Base-by-base conservation (phyloP, 2,888 invertebrate genomes). In the Polyommatus icarus region DNA sequence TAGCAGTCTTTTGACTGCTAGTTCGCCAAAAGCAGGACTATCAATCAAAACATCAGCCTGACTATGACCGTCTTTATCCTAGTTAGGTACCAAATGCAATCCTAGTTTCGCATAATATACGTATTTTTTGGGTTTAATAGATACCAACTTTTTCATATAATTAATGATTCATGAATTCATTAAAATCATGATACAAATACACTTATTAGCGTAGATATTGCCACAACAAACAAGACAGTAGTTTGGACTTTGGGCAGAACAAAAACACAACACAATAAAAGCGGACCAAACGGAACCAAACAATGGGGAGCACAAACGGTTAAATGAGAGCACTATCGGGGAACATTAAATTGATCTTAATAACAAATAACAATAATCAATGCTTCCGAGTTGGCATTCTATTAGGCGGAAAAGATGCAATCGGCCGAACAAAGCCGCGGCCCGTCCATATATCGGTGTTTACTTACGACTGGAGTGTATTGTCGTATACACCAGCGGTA, bases 371-470 rank as follows among this genome's bases (percentile, higher is more conserved):
- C 77, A 77, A 77, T 77, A 71, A 75, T 75, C 75, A 75, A 77
- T 40, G 59, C 72, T 77, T 72, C 77, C 72, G 57, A 77, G 73
- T 36, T 54, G 71, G 54, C 79, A 79, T 82, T 82, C 81, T 83
- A 82, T 82, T 82, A 83, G 83, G 82, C 82, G 83, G 84, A 84
- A 84, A 83, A 84, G 85, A 85, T 85, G 82, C 82, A 82, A 84
- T 84, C 85, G 82, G 80, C 79, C 79, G 80, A 83, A 85, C 84
- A 85, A 85, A 84, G 84, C 83, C 76, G 77, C 71, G 78, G 77
- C 76, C 80, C 79, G 81, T 80, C 83, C 84, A 83, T 83, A 83
- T 82, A 84, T 83, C 83, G 83, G 78, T 77, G 76, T 79, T 80
- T 81, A 81, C 82, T 84, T 84, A 84, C 84, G 83, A 81, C 82